phyloP scores from a whole-genome alignment of 2,797 vertebrate genomes.

The Alca torda region DNA sequence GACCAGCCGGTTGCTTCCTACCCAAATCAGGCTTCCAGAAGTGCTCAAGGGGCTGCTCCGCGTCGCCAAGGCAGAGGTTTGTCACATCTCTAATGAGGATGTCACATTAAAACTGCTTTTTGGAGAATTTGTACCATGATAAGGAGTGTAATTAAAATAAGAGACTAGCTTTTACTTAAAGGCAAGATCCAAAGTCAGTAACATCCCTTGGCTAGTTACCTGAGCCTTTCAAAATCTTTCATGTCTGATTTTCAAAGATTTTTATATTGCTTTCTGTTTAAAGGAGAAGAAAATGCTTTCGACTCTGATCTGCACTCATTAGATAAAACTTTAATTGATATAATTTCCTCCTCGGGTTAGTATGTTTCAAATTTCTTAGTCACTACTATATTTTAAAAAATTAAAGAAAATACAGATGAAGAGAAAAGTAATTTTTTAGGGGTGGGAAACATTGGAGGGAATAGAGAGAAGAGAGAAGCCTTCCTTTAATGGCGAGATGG shows the following conservation, averaged over 20 bases:
- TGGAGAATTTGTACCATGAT: not conserved
- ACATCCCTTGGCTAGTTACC: not conserved
- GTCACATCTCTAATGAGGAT: not conserved
- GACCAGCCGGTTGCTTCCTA: not conserved
- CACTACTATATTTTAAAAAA: not conserved
- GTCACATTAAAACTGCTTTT: not conserved
- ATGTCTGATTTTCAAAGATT: constrained; percentile 1
- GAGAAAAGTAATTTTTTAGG: not conserved
- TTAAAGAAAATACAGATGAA: not conserved
- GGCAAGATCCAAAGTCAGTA: not conserved
- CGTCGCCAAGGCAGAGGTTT: not conserved
- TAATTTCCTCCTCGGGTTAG: not conserved
- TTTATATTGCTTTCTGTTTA: not conserved
- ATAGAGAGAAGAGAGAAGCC: not conserved
- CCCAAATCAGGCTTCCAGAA: not conserved
- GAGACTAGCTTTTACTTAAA: not conserved
- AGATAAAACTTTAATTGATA: not conserved
- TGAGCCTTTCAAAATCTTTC: not conserved
- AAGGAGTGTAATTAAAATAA: not conserved
- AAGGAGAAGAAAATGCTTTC: not conserved
- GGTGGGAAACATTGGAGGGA: not conserved
- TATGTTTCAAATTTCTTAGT: not conserved
- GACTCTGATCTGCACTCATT: not conserved
- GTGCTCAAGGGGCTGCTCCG: not conserved
- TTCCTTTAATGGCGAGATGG: not conserved